Base-by-base conservation (phyloP, 2,888 invertebrate species). In the Plebejus anna region DNA sequence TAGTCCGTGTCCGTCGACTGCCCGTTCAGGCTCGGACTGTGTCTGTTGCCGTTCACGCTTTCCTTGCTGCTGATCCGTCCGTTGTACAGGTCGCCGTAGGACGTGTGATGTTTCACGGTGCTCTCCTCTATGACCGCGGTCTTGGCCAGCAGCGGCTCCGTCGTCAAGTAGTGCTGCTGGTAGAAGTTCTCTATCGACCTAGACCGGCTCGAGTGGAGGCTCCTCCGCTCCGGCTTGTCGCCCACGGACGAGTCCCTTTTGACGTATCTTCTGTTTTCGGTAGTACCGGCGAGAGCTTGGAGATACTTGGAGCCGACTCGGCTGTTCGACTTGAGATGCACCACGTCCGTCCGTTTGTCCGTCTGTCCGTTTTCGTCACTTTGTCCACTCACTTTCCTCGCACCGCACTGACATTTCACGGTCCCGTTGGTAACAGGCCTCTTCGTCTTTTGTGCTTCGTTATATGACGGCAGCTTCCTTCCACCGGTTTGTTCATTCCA, bases 371-470 rank as follows among this genome's bases (percentile, higher is more conserved):
- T 83, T 85, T 85, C 85, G 81, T 86, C 87, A 78, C 83, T 87
- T 75, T 80, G 82, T 86, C 90, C 90, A 83, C 90, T 92, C 86
- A 87, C 87, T 87, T 87, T 89, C 80, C 87, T 86, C 81, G 87
- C 90, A 86, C 92, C 92, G 83, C 93, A 94, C 89, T 90, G 90
- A 85, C 94, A 94, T 81, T 89, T 89, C 82, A 89, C 90, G 80
- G 85, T 87, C 84, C 92, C 91, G 87, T 91, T 92, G 85, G 87
- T 86, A 80, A 89, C 87, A 86, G 89, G 87, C 87, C 90, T 91
- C 86, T 90, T 93, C 89, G 88, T 91, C 89, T 92, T 94, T 94
- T 94, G 94, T 93, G 93, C 93, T 89, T 94, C 94, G 90, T 90
- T 92, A 83, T 92, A 92, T 82, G 89, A 87, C 88, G 92, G 91